Conservation (phyloP, 2,113 vertebrate genomes). For the Varanus salvator region DNA sequence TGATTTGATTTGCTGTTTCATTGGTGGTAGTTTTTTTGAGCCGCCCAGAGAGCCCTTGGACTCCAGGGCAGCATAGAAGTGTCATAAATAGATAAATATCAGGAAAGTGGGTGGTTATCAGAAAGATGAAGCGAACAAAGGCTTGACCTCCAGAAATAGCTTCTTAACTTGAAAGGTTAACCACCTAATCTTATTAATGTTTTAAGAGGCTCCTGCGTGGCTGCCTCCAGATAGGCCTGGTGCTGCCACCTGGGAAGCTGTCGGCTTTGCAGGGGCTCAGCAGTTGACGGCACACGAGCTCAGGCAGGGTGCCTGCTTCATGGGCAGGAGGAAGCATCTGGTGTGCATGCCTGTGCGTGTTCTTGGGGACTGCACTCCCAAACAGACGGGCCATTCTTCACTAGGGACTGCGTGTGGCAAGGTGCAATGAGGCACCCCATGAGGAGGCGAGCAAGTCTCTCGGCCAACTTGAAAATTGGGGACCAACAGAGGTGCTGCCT, state of each 20-base stretch:
- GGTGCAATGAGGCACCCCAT: constrained; percentile 62
- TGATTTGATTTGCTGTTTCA: too few relatives aligned
- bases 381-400: fast-evolving
- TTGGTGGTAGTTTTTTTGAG: too few relatives aligned
- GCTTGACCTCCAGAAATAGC: constrained; percentile 54
- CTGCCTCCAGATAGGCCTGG: constrained; percentile 17
- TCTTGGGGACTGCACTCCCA: fast-evolving
- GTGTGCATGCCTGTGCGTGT: fast-evolving
- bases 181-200: constrained; percentile 71
- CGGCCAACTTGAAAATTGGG: constrained; percentile 80
- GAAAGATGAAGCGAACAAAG: background rate
- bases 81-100: too few relatives aligned
- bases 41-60: too few relatives aligned
- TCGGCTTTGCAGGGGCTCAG: constrained; percentile 53
- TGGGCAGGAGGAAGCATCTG: fast-evolving
- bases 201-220: constrained; percentile 55
- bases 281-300: constrained; percentile 15
- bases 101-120: background rate
- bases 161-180: constrained; percentile 58
- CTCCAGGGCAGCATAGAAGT: too few relatives aligned
- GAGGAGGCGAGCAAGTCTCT: constrained; percentile 80
- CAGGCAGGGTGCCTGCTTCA: fast-evolving
- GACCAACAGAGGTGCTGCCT: constrained; percentile 1
- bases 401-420: fast-evolving
- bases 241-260: constrained; percentile 41